A percentile compares a stretch with the other conserved stretches of the same genome.
These are phyloP conservation scores for Cephus pulcher DNA, from an alignment of 2,888 invertebrate species.

Conservation along the genomic window DNA sequence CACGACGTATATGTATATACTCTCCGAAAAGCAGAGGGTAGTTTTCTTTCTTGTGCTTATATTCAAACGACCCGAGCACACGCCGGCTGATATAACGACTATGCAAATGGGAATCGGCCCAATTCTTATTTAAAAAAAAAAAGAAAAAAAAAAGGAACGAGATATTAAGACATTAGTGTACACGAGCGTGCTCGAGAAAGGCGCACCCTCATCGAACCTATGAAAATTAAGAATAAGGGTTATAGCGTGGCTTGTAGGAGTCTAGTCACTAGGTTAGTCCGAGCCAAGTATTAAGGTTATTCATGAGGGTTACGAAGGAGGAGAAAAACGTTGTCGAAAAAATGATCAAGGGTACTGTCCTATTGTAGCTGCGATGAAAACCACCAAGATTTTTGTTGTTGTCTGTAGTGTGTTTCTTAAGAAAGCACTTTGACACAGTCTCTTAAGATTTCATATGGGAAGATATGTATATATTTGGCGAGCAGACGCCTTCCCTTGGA, in stretches of 20 bases:
- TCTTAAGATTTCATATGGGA: neutral
- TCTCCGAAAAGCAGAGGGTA: neutral
- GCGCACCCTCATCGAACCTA: neutral
- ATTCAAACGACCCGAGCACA: neutral
- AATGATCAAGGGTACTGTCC: neutral
- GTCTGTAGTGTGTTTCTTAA: neutral
- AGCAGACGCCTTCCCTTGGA: neutral
- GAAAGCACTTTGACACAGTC: neutral
- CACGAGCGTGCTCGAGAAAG: neutral
- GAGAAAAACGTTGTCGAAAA: neutral
- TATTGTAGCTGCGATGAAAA: neutral
- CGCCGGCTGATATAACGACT: conserved; percentile 41
- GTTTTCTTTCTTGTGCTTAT: neutral
- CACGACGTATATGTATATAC: neutral
- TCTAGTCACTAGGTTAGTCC: neutral
- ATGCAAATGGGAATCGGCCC: conserved; percentile 54
- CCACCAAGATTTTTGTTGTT: neutral
- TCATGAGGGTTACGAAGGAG: neutral
- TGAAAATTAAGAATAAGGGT: neutral
- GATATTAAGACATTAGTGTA: conserved; percentile 55
- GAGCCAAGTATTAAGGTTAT: neutral
- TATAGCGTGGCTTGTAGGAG: neutral
- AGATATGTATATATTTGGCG: no score
- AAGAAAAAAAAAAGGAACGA: conserved; percentile 46
- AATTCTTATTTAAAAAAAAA: conserved; percentile 41